Evolutionary conservation across 1,140 invertebrate species (phyloP).

Genomic region (Bombus fervidus): DNA sequence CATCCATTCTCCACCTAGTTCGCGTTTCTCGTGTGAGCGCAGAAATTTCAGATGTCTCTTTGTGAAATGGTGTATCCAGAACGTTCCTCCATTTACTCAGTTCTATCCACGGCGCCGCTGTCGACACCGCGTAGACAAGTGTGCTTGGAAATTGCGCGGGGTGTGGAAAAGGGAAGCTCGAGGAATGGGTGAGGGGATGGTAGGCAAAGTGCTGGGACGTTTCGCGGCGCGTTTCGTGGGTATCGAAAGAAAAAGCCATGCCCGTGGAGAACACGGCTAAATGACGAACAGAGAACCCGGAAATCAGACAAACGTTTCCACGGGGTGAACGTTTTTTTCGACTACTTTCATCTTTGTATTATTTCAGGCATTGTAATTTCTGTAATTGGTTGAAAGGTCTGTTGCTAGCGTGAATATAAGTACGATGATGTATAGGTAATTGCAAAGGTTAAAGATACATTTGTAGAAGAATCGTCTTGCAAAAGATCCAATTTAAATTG

Average conservation of each 20-base stretch:
- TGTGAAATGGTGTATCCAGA: constrained; percentile 50
- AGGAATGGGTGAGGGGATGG: too few relatives aligned
- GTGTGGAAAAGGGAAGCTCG: constrained; percentile 44
- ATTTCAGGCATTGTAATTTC: too few relatives aligned
- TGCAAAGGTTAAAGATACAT: too few relatives aligned
- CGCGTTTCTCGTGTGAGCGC: constrained; percentile 35
- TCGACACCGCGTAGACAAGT: constrained; percentile 66
- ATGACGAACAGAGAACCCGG: not conserved
- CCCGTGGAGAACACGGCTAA: not conserved
- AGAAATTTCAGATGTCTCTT: constrained; percentile 75
- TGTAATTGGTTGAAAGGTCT: not conserved
- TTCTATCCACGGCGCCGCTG: constrained; percentile 59
- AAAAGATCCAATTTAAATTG: too few relatives aligned
- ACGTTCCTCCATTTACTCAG: constrained; percentile 52
- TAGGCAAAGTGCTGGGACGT: constrained; percentile 29
- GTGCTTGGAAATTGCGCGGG: constrained; percentile 63
- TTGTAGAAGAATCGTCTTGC: too few relatives aligned
- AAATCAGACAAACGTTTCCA: not conserved
- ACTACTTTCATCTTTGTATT: not conserved
- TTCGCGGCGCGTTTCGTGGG: not conserved
- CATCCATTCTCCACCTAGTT: constrained; percentile 29
- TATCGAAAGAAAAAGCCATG: not conserved
- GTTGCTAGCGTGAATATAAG: not conserved
- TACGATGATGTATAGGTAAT: too few relatives aligned
- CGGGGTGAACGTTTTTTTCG: not conserved